Evolutionary conservation across 2,888 invertebrate genomes (phyloP).

Genomic region (Rambutsinella grinnellia): DNA sequence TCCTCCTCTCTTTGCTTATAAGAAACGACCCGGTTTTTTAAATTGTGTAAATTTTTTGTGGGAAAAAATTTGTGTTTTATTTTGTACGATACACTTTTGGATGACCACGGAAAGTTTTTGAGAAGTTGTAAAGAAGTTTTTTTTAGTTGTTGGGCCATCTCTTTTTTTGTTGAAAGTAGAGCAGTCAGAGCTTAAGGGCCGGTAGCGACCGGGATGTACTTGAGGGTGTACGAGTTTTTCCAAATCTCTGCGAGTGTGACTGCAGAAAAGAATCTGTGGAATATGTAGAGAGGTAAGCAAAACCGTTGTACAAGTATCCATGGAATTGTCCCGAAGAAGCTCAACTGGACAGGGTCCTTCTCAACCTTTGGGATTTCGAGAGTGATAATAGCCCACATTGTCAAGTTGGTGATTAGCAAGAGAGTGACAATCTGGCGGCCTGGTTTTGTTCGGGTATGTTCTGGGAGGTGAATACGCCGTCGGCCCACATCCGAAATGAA

Average conservation of each 20-base stretch:
- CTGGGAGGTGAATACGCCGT: constrained; percentile 89
- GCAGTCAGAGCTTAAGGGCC: constrained; percentile 58
- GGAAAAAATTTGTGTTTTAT: too few relatives aligned
- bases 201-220: constrained; percentile 66
- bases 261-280: constrained; percentile 96
- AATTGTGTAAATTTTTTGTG: too few relatives aligned
- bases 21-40: too few relatives aligned
- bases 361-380: constrained; percentile 95
- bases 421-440: constrained; percentile 96
- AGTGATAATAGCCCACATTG: constrained; percentile 96
- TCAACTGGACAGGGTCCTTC: constrained; percentile 83
- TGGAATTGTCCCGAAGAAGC: constrained; percentile 92
- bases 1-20: too few relatives aligned
- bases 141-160: too few relatives aligned
- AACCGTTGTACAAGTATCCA: constrained; percentile 95
- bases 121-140: too few relatives aligned
- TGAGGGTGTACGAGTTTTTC: constrained; percentile 88
- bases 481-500: constrained; percentile 95
- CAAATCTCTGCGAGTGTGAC: constrained; percentile 95
- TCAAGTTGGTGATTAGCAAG: constrained; percentile 93
- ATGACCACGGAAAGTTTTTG: too few relatives aligned
- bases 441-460: constrained; percentile 94
- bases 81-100: too few relatives aligned
- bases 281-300: constrained; percentile 93
- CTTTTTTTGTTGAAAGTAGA: not conserved